These are phyloP conservation scores for Drosophila flavopinicola DNA, from an alignment of 2,888 invertebrate genomes.

Conservation along the genomic window DNA sequence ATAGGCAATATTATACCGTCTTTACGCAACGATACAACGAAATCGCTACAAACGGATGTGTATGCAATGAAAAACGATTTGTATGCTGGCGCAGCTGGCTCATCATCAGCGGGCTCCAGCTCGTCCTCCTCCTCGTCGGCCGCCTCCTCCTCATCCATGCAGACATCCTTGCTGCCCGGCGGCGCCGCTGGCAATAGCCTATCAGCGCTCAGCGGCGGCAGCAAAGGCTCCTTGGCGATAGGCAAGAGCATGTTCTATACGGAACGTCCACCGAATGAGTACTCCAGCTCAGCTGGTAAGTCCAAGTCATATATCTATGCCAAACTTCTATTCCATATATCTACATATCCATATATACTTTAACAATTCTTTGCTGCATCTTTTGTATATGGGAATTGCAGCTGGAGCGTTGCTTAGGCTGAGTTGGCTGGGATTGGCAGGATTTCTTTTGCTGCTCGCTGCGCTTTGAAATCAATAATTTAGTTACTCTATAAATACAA, in stretches of 20 bases:
- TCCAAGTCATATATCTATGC: conserved; percentile 1
- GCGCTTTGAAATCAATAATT: conserved; percentile 62
- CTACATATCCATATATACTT: conserved; percentile 5
- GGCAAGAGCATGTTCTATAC: conserved; percentile 84
- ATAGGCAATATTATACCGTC: conserved; percentile 82
- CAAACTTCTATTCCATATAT: neutral
- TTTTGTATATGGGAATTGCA: conserved; percentile 16
- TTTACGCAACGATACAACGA: conserved; percentile 82
- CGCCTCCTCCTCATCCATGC: conserved; percentile 74
- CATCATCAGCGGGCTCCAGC: conserved; percentile 63
- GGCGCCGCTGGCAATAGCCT: conserved; percentile 72
- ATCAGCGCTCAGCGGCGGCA: conserved; percentile 62
- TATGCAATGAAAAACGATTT: conserved; percentile 83
- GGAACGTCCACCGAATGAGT: conserved; percentile 84
- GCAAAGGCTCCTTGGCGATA: conserved; percentile 84
- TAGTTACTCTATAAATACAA: conserved; percentile 28
- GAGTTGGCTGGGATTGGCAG: conserved; percentile 42
- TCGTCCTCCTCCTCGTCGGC: conserved; percentile 78
- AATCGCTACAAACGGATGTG: conserved; percentile 83
- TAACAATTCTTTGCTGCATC: conserved; percentile 30
- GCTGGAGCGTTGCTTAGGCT: conserved; percentile 50
- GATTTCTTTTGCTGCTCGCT: conserved; percentile 39
- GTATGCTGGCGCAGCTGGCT: conserved; percentile 67
- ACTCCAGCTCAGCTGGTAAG: conserved; percentile 80
- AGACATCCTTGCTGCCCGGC: conserved; percentile 71